A percentile compares a stretch with the other conserved stretches of the same genome.
These are phyloP conservation scores for Orientallactaga sibirica DNA, from an alignment of 2,797 vertebrate species.

Conservation along the genomic window DNA sequence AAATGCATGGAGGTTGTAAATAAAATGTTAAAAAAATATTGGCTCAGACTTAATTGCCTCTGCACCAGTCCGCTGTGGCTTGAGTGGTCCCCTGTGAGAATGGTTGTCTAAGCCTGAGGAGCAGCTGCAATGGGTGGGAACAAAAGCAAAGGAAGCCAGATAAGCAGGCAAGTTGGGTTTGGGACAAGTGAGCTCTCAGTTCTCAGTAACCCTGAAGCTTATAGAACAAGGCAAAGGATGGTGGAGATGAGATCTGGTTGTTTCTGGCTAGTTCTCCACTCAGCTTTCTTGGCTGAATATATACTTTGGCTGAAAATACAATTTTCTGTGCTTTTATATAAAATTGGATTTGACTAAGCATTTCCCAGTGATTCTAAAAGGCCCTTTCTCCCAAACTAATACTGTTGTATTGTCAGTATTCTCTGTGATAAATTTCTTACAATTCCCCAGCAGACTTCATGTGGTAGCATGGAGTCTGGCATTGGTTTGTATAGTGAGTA, in stretches of 20 bases:
- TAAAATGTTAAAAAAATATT: background rate
- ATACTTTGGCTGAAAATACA: background rate
- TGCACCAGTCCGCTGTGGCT: background rate
- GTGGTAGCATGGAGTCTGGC: background rate
- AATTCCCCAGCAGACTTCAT: background rate
- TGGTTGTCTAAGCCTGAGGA: background rate
- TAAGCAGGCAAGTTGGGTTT: background rate
- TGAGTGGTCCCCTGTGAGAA: background rate
- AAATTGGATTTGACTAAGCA: slow-evolving; percentile 34
- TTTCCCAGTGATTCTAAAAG: background rate
- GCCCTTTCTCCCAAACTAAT: background rate
- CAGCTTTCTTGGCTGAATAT: background rate
- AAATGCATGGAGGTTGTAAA: too few species aligned
- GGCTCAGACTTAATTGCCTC: background rate
- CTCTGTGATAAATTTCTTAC: background rate
- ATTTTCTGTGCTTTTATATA: background rate
- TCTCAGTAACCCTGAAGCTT: background rate
- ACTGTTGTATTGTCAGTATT: background rate
- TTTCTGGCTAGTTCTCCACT: background rate
- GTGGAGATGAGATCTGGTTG: background rate
- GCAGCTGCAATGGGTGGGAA: background rate
- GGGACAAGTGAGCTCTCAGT: background rate
- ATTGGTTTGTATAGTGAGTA: background rate
- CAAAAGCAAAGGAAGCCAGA: background rate
- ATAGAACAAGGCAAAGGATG: background rate